Evolutionary conservation across 2,797 vertebrate species (phyloP), one percentile per base, ranked within the genome.

Genomic region (Cossypha niveicapilla): DNA sequence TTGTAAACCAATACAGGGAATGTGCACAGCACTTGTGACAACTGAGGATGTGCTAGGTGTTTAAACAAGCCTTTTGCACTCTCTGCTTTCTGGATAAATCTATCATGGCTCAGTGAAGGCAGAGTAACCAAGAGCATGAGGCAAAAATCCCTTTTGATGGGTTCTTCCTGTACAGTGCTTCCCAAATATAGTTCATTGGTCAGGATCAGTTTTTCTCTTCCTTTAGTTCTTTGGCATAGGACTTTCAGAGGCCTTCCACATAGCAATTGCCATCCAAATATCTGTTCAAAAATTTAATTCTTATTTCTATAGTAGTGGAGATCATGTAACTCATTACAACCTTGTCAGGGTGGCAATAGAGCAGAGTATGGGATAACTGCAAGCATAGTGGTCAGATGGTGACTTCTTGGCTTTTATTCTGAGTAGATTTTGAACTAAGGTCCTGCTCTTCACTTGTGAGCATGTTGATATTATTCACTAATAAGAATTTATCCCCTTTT

Each of bases 331-430:
- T 70, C 71, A 8, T 22, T 67, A 19, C 21, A 68, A 5, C 4
- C 23, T 65, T 71, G 8, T 24, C 18, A 82, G 48, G 6, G 18
- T 23, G 56, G 4, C 12, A 50, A 37, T 25, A 67, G 1, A 58
- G 7, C 4, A 58, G 32, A 39, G 14, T 6, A 6, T 0, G 1
- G 27, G 7, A 39, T 47, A 30, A 50, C 16, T 66, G 22, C 12
- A 50, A 35, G 24, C 14, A 1, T 35, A 13, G 3, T 12, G 42
- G 34, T 78, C 45, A 66, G 27, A 13, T 32, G 10, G 6, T 66
- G 53, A 34, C 17, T 58, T 79, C 54, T 19, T 34, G 19, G 34
- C 13, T 16, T 14, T 60, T 62, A 37, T 48, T 88, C 24, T 28
- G 32, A 51, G 39, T 14, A 86, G 39, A 86, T 23, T 53, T 53